phyloP scores from a whole-genome alignment of 2,888 invertebrate species.

The Drosophila colorata region DNA sequence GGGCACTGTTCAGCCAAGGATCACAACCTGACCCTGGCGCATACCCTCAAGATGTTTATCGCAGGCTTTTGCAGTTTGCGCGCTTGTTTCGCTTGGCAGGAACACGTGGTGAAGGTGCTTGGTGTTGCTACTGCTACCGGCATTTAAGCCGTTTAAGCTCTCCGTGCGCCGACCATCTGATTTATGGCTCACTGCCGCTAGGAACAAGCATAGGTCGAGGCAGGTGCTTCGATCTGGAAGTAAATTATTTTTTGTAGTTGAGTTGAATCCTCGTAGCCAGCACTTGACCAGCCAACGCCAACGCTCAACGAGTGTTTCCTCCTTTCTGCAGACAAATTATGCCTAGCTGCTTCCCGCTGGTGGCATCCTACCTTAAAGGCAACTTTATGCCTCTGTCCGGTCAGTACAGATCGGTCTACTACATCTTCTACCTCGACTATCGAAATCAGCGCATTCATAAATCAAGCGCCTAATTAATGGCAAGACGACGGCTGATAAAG shows the following conservation, averaged over 20 bases:
- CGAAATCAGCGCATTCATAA: conserved; percentile 72
- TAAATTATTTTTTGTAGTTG: background rate
- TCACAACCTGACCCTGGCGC: conserved; percentile 11
- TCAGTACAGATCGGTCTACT: background rate
- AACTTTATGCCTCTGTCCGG: background rate
- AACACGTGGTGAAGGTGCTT: conserved; percentile 32
- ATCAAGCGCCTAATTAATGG: conserved; percentile 83
- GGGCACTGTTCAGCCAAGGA: conserved; percentile 42
- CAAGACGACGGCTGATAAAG: conserved; percentile 58
- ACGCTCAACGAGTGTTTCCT: conserved; percentile 1
- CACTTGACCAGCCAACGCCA: conserved; percentile 33
- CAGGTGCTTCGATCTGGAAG: conserved; percentile 46
- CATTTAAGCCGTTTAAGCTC: conserved; percentile 70
- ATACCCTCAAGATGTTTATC: conserved; percentile 56
- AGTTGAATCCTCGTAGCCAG: background rate
- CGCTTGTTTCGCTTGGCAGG: conserved; percentile 56
- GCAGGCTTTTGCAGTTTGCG: conserved; percentile 56
- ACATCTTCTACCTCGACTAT: conserved; percentile 28
- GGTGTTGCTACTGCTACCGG: conserved; percentile 58
- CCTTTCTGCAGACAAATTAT: conserved; percentile 11
- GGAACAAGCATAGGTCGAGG: conserved; percentile 20
- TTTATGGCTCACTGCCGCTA: conserved; percentile 49
- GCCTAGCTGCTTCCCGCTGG: conserved; percentile 7
- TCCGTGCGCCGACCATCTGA: conserved; percentile 47
- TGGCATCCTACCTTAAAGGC: conserved; percentile 15